Evolutionary conservation across 1,140 invertebrate species (phyloP).

Genomic region (Tyrophagus putrescentiae): DNA sequence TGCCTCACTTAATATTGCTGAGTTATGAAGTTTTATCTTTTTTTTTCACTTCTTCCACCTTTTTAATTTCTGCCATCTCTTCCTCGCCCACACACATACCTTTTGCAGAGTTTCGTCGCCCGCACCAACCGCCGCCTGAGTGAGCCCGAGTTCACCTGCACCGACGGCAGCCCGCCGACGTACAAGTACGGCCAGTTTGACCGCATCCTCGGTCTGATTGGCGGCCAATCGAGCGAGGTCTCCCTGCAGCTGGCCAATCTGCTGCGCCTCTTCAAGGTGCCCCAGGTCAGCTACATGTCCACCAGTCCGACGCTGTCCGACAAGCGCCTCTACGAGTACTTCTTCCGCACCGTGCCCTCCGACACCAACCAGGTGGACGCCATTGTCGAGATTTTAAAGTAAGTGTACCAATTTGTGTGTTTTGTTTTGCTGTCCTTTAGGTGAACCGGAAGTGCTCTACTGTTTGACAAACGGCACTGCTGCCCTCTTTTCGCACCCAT

Average conservation of each 20-base stretch:
- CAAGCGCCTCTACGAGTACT: constrained; percentile 86
- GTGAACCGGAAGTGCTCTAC: too few species aligned
- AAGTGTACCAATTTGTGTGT: constrained; percentile 38
- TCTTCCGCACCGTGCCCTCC: constrained; percentile 82
- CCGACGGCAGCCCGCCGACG: constrained; percentile 50
- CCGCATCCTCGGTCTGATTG: constrained; percentile 64
- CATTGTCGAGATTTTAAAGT: constrained; percentile 77
- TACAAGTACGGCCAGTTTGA: constrained; percentile 45
- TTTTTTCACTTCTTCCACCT: constrained; percentile 8
- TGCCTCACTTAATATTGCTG: neutral
- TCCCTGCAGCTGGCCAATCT: constrained; percentile 44
- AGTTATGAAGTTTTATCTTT: neutral
- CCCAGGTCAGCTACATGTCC: constrained; percentile 58
- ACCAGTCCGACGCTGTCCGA: constrained; percentile 84
- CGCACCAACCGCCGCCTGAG: constrained; percentile 88
- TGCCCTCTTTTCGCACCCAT: too few species aligned
- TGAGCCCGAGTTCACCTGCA: constrained; percentile 54
- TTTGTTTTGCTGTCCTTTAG: too few species aligned
- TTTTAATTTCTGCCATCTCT: neutral
- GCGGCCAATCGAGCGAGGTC: constrained; percentile 42
- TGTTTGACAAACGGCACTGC: too few species aligned
- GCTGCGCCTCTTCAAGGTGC: constrained; percentile 41
- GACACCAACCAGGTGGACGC: constrained; percentile 86
- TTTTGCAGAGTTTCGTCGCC: constrained; percentile 35
- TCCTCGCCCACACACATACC: neutral